phyloP scores from a whole-genome alignment of 2,888 invertebrate genomes.

The Lithophane socia region DNA sequence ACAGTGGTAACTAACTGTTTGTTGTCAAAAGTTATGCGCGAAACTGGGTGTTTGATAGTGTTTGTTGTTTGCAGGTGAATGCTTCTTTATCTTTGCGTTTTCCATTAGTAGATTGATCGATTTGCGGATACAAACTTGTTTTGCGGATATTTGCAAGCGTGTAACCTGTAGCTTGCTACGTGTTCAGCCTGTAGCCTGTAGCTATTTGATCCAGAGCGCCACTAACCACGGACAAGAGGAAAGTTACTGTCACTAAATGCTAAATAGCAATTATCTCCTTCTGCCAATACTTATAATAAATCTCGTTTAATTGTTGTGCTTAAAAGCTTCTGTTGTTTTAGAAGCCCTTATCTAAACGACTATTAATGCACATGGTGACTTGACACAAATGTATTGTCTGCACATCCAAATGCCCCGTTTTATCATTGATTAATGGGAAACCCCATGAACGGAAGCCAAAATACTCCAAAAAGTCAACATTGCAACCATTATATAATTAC shows the following conservation, averaged over 20 bases:
- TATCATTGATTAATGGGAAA: slow-evolving; percentile 84
- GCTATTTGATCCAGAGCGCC: background rate
- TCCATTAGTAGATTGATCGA: background rate
- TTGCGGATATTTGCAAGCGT: background rate
- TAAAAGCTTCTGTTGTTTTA: slow-evolving; percentile 31
- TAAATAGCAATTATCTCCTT: background rate
- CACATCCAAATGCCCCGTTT: slow-evolving; percentile 62
- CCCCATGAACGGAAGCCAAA: slow-evolving; percentile 87
- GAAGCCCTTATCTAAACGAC: slow-evolving; percentile 53
- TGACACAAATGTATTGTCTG: slow-evolving; percentile 58
- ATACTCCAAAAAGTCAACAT: slow-evolving; percentile 85
- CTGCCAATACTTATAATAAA: slow-evolving; percentile 8
- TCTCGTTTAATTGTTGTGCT: slow-evolving; percentile 12
- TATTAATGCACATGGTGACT: slow-evolving; percentile 50
- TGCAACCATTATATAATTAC: slow-evolving; percentile 87
- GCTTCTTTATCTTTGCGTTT: slow-evolving; percentile 9
- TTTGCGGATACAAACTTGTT: slow-evolving; percentile 19
- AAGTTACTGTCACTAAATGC: background rate
- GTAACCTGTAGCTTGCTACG: slow-evolving; percentile 2
- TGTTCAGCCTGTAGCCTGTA: background rate
- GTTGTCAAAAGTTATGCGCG: slow-evolving; percentile 38
- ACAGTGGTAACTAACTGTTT: slow-evolving; percentile 39
- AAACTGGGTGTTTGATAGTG: slow-evolving; percentile 18
- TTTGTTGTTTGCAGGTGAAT: slow-evolving; percentile 8
- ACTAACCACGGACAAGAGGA: background rate